Percentiles rank a stretch among this genome's conserved stretches.
phyloP scores from a whole-genome alignment of 2,113 vertebrate genomes.

The Dasyornis broadbenti region DNA sequence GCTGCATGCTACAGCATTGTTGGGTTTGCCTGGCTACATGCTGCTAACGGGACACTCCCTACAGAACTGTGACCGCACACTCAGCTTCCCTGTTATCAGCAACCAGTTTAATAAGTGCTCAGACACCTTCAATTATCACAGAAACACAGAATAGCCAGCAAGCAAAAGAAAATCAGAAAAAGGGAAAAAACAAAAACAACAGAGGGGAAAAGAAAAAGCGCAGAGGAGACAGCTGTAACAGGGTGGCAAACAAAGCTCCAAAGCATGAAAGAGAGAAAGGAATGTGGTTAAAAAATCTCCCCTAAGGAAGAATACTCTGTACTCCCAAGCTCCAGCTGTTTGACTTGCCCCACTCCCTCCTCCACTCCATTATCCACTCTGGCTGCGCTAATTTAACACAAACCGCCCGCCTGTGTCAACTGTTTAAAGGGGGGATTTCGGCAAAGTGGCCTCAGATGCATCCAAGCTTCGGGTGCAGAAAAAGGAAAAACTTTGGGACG shows the following conservation, averaged over 20 bases:
- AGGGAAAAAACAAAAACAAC: background rate
- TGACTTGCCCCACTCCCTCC: slow-evolving; percentile 48
- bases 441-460: background rate
- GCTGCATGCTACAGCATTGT: slow-evolving; percentile 48
- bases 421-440: slow-evolving; percentile 24
- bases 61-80: slow-evolving; percentile 55
- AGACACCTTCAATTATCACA: slow-evolving; percentile 56
- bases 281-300: slow-evolving; percentile 65
- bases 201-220: background rate
- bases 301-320: slow-evolving; percentile 56
- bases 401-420: slow-evolving; percentile 38
- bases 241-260: slow-evolving; percentile 56
- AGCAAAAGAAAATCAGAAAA: background rate
- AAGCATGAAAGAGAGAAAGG: slow-evolving; percentile 61
- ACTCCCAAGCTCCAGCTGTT: slow-evolving; percentile 40
- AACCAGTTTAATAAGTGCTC: slow-evolving; percentile 56
- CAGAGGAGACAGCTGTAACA: slow-evolving; percentile 20
- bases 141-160: slow-evolving; percentile 12
- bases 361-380: slow-evolving; percentile 54
- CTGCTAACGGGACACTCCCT: slow-evolving; percentile 64
- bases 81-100: slow-evolving; percentile 55
- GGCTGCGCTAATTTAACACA: slow-evolving; percentile 43
- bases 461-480: background rate
- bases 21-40: slow-evolving; percentile 32
- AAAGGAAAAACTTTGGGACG: slow-evolving; percentile 6